Evolutionary conservation across 30 jellyfish, hydroid and myxozoan species (phyloP), one percentile per base, ranked within the genome.

Genomic region (Chrysaora quinquecirrha): DNA sequence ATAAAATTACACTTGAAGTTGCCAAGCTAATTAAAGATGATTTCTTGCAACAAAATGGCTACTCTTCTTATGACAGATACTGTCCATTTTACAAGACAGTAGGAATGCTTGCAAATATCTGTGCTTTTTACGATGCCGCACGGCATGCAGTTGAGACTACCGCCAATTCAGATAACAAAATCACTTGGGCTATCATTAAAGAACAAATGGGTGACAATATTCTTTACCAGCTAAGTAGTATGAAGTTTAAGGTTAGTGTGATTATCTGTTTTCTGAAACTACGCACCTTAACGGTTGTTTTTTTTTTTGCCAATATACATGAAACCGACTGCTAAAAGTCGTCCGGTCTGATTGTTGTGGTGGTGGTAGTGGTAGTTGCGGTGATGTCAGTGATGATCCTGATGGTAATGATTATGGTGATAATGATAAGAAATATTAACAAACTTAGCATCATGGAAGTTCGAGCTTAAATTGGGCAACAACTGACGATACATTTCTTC

Each of bases 1-100:
- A 95, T 89, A 95, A 95, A 89, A 90, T 95, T 27, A 95, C 99
- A 20, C 83, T 95, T 66, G 99, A 95, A 50, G 99, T 95, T 27
- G 99, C 99, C 28, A 95, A 95, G 80, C 76, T 95, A 30, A 90
- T 95, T 35, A 89, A 90, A 58, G 99, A 95, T 61, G 99, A 95
- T 63, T 95, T 95, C 86, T 89, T 95, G 52, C 99, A 95, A 62
- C 99, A 95, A 65, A 95, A 95, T 75, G 97, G 99, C 29, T 95
- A 95, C 89, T 84, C 99, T 2, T 82, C 98, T 0, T 95, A 95
- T 58, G 99, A 95, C 71, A 82, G 98, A 63, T 95, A 76, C 78
- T 95, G 99, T 69, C 99, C 99, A 12, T 86, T 95, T 54, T 95
- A 95, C 90, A 95, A 95, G 58, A 95, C 99, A 1, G 98, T 95